These are phyloP conservation scores for Macaria notata DNA, from an alignment of 2,888 invertebrate genomes.

Conservation along the genomic window DNA sequence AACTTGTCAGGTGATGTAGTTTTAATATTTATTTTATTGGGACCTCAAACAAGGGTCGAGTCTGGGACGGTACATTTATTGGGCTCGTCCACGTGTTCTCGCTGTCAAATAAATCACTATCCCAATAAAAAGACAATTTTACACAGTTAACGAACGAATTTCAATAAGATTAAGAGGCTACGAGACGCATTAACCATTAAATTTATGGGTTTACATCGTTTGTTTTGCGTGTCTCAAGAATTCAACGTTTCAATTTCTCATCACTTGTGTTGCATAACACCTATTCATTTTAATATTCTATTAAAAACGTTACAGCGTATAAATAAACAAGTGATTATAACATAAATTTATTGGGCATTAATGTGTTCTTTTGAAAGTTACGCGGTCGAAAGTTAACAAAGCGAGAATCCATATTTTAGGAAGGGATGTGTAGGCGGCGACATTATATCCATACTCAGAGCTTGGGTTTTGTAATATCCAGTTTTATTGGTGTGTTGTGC, in stretches of 20 bases:
- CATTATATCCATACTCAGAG: constrained; percentile 58
- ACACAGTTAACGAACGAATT: constrained; percentile 64
- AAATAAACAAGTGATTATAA: constrained; percentile 28
- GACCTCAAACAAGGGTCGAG: constrained; percentile 64
- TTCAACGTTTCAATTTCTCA: constrained; percentile 34
- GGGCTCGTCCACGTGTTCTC: constrained; percentile 61
- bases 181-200: constrained; percentile 34
- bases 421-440: constrained; percentile 58
- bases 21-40: constrained; percentile 46
- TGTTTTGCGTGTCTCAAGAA: constrained; percentile 33
- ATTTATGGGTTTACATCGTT: constrained; percentile 33
- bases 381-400: constrained; percentile 44
- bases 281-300: constrained; percentile 31
- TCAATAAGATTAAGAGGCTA: constrained; percentile 62
- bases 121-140: constrained; percentile 69
- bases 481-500: constrained; percentile 52
- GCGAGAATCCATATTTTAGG: constrained; percentile 37
- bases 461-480: constrained; percentile 53
- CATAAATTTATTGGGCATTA: constrained; percentile 38
- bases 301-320: constrained; percentile 29
- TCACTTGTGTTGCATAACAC: constrained; percentile 27
- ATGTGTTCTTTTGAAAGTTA: constrained; percentile 48
- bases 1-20: constrained; percentile 51
- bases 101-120: constrained; percentile 73
- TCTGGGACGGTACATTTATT: constrained; percentile 68